These are phyloP conservation scores for Lates calcarifer DNA, from an alignment of 2,113 vertebrate genomes.

Conservation along the genomic window DNA sequence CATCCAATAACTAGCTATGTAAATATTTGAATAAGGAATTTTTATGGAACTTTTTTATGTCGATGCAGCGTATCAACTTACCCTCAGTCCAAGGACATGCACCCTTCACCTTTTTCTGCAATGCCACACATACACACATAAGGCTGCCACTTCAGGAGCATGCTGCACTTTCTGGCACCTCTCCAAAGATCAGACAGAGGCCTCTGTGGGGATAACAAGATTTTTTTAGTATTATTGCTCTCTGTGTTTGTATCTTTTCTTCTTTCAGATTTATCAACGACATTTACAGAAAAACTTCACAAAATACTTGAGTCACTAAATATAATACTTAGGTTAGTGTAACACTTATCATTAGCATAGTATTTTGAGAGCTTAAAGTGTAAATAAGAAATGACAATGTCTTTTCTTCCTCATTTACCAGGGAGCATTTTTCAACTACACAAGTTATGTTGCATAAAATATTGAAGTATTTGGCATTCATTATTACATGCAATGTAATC, in stretches of 20 bases:
- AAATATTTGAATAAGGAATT: slow-evolving; percentile 57
- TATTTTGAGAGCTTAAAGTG: neutral
- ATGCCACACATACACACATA: neutral
- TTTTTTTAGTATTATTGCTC: neutral
- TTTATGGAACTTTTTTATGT: slow-evolving; percentile 61
- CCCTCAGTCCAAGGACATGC: slow-evolving; percentile 45
- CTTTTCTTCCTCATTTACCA: neutral
- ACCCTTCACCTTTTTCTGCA: slow-evolving; percentile 64
- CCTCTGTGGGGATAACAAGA: no score
- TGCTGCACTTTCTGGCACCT: slow-evolving; percentile 49
- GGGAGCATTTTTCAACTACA: neutral
- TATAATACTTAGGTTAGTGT: neutral
- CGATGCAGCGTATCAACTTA: slow-evolving; percentile 63
- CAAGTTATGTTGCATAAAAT: neutral
- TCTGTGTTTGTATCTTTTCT: neutral
- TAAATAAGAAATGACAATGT: no score
- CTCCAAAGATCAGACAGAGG: slow-evolving; percentile 42
- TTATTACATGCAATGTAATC: no score
- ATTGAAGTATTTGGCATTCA: neutral
- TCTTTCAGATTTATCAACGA: neutral
- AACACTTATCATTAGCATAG: neutral
- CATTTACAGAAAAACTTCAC: neutral
- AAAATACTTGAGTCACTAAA: no score
- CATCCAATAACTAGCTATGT: slow-evolving; percentile 36
- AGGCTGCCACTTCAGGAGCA: slow-evolving; percentile 46